Conservation (phyloP, 2,797 vertebrate genomes). For the Myiotriccus ornatus region DNA sequence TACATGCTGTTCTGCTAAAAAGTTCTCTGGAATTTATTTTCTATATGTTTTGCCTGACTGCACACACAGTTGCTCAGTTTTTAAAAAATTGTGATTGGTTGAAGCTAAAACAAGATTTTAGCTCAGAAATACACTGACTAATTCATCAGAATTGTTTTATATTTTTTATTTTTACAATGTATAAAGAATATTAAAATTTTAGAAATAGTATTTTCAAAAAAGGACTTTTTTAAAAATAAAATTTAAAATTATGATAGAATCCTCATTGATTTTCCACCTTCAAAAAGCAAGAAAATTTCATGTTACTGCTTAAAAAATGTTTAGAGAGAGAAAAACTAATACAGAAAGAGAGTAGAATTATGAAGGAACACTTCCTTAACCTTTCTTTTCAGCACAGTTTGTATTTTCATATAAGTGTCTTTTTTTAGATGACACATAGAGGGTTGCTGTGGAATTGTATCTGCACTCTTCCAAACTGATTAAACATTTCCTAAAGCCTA, state of each 20-base stretch:
- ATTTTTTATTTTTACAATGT: background rate
- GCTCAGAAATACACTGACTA: background rate
- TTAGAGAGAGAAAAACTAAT: background rate
- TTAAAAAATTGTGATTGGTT: background rate
- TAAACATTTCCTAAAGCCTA: slow-evolving; percentile 16
- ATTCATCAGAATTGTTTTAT: background rate
- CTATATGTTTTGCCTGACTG: background rate
- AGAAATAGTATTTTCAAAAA: background rate
- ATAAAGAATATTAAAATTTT: background rate
- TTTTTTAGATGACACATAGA: background rate
- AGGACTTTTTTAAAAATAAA: background rate
- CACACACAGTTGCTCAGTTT: background rate
- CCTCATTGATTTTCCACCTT: background rate
- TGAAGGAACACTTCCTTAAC: background rate
- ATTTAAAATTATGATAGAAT: background rate
- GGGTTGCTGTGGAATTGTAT: background rate
- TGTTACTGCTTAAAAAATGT: background rate
- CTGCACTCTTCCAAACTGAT: background rate
- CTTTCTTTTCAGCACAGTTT: background rate
- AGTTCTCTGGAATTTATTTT: background rate
- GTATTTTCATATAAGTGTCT: background rate
- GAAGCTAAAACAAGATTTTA: background rate
- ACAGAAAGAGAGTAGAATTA: background rate
- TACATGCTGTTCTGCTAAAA: background rate
- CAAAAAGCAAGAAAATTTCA: background rate